Evolutionary conservation across 1,140 invertebrate genomes (phyloP).

Genomic region (Formica exsecta): DNA sequence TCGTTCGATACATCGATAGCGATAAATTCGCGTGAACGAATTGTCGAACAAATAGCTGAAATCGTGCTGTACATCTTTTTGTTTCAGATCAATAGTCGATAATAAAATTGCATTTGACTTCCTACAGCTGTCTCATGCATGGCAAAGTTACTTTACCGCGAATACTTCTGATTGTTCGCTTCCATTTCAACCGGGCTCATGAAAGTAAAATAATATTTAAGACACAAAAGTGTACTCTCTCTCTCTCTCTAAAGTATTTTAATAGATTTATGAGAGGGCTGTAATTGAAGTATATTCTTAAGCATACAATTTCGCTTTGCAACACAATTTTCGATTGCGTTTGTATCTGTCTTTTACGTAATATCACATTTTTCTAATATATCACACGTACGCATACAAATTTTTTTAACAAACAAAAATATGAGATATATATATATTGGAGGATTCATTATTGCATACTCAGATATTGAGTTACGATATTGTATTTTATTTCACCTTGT

Average conservation of each 20-base stretch:
- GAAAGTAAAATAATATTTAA: not conserved
- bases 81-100: conserved; percentile 37
- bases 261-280: not conserved
- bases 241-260: not conserved
- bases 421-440: not conserved
- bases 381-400: too few relatives aligned
- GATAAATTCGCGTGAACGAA: conserved; percentile 15
- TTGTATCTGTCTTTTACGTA: not conserved
- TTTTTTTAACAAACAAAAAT: not conserved
- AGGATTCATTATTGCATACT: not conserved
- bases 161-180: conserved; percentile 15
- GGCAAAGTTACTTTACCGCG: conserved; percentile 7
- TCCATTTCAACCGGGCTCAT: not conserved
- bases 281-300: not conserved
- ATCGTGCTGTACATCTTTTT: conserved; percentile 19
- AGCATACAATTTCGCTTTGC: not conserved
- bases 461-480: conserved; percentile 16
- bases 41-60: conserved; percentile 33
- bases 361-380: not conserved
- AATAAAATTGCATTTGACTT: conserved; percentile 23
- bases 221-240: not conserved
- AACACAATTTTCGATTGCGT: not conserved
- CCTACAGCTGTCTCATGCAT: not conserved
- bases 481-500: conserved; percentile 20
- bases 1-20: not conserved